Evolutionary conservation across 2,797 vertebrate species (phyloP), one percentile per base, ranked within the genome.

Genomic region (Steatocranus sp.): DNA sequence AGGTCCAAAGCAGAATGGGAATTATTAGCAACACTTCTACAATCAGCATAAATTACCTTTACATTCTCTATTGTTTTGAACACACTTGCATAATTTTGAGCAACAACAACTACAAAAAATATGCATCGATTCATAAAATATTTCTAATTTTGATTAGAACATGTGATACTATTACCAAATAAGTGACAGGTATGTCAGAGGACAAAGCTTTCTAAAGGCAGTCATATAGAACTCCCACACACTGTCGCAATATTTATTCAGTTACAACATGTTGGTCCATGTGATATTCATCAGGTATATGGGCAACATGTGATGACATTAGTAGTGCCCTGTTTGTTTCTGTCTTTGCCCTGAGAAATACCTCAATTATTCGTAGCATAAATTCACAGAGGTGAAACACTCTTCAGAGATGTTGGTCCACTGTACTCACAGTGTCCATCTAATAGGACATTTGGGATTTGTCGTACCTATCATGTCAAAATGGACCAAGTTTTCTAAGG

Each of bases 121-220:
- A 30, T 30, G 41, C 66, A 46, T 1, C 3, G 2, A 17, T 27
- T 18, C 3, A 48, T 73, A 46, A 18, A 73, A 27, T 73, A 73
- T 48, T 46, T 73, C 1, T 12, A 46, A 46, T 73, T 27, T 46
- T 1, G 23, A 48, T 27, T 30, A 25, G 43, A 48, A 30, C 41
- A 30, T 1, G 1, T 73, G 41, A 30, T 5, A 6, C 3, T 7
- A 8, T 1, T 0, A 46, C 23, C 23, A 11, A 30, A 46, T 11
- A 27, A 70, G 4, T 18, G 66, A 25, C 20, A 43, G 38, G 38
- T 43, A 6, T 43, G 15, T 46, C 63, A 43, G 20, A 43, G 20
- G 20, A 43, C 9, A 46, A 27, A 46, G 36, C 36, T 18, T 46
- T 0, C 8, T 30, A 12, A 46, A 30, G 23, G 41, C 17, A 30